Conservation (phyloP, 53 echinoderm and acorn worm species). For the Henricia sp. region DNA sequence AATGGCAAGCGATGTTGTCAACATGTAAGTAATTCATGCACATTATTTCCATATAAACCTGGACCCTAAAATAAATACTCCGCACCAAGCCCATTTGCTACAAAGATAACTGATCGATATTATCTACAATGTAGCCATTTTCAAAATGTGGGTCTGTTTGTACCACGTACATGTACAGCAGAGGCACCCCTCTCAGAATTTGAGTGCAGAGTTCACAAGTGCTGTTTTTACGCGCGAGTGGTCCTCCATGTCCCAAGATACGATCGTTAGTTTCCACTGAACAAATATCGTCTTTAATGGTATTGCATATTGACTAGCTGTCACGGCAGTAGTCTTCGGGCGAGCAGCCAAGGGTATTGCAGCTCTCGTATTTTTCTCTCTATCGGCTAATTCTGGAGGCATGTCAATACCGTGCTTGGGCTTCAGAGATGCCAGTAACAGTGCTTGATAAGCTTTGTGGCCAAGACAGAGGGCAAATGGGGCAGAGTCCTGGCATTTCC, state of each 20-base stretch:
- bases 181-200: neutral
- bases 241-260: neutral
- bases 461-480: too few relatives aligned
- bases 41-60: too few relatives aligned
- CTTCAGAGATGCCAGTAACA: neutral
- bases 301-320: slow-evolving; percentile 57
- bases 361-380: neutral
- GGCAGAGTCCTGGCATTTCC: too few relatives aligned
- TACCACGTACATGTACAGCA: neutral
- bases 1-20: too few relatives aligned
- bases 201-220: neutral
- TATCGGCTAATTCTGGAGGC: slow-evolving; percentile 16
- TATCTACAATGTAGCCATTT: neutral
- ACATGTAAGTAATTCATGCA: too few relatives aligned
- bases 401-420: slow-evolving; percentile 10
- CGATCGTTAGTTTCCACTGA: neutral
- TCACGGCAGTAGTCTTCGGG: slow-evolving; percentile 25
- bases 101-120: neutral
- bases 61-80: too few relatives aligned
- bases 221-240: neutral
- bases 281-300: slow-evolving; percentile 22
- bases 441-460: too few relatives aligned
- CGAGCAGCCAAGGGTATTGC: neutral
- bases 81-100: too few relatives aligned
- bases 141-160: neutral